A percentile compares a stretch with the other conserved stretches of the same genome.
phyloP scores from a whole-genome alignment of 2,113 vertebrate species.

The Coturnix japonica region DNA sequence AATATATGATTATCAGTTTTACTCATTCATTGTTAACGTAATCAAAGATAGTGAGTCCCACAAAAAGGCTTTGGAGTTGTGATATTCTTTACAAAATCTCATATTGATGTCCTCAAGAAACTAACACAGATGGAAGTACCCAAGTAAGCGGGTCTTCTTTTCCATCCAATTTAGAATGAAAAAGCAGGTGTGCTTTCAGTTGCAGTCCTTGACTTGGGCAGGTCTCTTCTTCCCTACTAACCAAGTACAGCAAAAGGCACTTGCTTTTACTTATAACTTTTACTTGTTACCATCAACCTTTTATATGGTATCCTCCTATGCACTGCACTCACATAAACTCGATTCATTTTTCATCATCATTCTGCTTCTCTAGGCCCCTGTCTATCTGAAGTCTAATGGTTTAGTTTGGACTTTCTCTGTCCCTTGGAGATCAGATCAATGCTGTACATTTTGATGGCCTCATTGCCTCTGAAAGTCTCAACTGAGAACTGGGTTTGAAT shows the following conservation, averaged over 20 bases:
- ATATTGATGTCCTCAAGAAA: background rate
- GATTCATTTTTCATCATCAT: background rate
- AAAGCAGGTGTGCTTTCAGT: background rate
- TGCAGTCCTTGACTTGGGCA: background rate
- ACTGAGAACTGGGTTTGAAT: background rate
- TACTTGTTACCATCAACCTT: background rate
- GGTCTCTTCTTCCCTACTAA: background rate
- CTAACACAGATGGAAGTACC: background rate
- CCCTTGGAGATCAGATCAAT: background rate
- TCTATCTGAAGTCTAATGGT: rapidly evolving
- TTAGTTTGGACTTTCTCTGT: background rate
- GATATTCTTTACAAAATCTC: background rate
- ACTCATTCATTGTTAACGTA: background rate
- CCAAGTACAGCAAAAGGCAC: background rate
- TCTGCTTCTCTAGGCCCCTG: background rate
- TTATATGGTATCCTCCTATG: background rate
- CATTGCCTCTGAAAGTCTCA: background rate
- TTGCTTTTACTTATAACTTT: background rate
- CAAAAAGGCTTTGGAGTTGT: background rate
- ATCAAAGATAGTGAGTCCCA: background rate
- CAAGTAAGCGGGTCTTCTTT: background rate
- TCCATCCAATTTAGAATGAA: background rate
- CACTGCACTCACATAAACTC: background rate
- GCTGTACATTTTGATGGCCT: background rate
- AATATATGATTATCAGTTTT: background rate